These are phyloP conservation scores for Monochamus alternatus DNA, from an alignment of 2,888 invertebrate genomes.

Conservation along the genomic window DNA sequence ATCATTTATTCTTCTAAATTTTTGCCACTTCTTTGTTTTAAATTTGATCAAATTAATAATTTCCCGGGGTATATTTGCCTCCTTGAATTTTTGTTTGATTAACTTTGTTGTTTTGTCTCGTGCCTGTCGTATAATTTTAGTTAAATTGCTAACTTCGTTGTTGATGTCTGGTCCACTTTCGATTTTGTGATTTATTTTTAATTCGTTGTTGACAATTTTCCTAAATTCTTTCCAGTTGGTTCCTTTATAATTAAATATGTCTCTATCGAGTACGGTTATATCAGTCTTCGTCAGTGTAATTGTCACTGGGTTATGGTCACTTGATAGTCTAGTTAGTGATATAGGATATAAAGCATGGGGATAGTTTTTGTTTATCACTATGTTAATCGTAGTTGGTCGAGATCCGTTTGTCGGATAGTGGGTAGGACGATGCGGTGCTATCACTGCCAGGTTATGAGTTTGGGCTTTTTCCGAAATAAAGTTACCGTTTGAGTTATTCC, in stretches of 20 bases:
- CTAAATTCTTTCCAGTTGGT: neutral
- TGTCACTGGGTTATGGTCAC: neutral
- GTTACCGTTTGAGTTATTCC: neutral
- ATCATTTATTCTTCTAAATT: neutral
- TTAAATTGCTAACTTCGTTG: neutral
- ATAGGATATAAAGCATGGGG: neutral
- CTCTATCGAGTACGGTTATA: neutral
- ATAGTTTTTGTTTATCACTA: neutral
- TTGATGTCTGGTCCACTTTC: neutral
- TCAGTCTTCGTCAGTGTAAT: neutral
- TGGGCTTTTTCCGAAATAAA: neutral
- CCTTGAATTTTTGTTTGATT: neutral
- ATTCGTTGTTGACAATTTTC: neutral
- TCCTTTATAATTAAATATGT: neutral
- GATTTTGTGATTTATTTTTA: neutral
- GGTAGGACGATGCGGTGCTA: neutral
- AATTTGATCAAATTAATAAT: neutral
- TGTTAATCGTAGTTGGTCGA: neutral
- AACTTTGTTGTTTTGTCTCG: neutral
- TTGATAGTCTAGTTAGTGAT: neutral
- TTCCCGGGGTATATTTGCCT: neutral
- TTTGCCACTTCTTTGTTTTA: neutral
- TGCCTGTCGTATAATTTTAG: neutral
- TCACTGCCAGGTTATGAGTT: neutral
- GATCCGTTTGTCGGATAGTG: neutral